These are phyloP conservation scores for Drosophila albomicans DNA, from an alignment of 1,140 invertebrate species.

Conservation along the genomic window DNA sequence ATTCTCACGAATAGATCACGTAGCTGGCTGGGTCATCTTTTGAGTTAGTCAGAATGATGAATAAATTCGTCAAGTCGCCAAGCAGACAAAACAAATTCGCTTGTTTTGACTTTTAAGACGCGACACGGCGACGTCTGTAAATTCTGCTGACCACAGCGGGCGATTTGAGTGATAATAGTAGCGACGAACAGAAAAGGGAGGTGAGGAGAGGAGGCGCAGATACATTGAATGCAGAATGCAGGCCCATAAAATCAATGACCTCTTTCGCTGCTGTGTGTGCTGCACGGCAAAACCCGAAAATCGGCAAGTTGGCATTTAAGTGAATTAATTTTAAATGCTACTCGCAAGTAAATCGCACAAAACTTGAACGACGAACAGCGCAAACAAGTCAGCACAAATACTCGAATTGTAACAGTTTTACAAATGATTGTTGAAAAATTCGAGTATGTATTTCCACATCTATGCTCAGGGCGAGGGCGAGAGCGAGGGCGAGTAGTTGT, in stretches of 20 bases:
- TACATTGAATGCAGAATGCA: conserved; percentile 12
- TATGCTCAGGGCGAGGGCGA: too few relatives aligned
- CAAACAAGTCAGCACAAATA: conserved; percentile 19
- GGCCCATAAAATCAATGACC: conserved; percentile 66
- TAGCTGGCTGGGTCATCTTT: conserved; percentile 8
- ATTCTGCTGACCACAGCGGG: conserved; percentile 21
- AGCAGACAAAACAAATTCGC: conserved; percentile 39
- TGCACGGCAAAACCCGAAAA: conserved; percentile 18
- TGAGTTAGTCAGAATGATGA: conserved; percentile 24
- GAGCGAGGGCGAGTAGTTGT: too few relatives aligned
- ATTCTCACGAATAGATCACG: conserved; percentile 6
- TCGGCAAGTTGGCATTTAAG: conserved; percentile 71
- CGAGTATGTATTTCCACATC: neutral
- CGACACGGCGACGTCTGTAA: conserved; percentile 18
- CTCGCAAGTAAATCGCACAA: conserved; percentile 15
- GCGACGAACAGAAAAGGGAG: too few relatives aligned
- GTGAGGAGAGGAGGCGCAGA: neutral
- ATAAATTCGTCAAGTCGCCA: conserved; percentile 14
- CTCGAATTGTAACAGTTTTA: conserved; percentile 26
- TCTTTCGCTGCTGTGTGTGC: conserved; percentile 52
- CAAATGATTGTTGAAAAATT: conserved; percentile 18
- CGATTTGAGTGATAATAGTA: too few relatives aligned
- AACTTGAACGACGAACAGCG: conserved; percentile 8
- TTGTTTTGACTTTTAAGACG: conserved; percentile 39
- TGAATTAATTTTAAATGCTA: conserved; percentile 60